Conservation (phyloP, 2,113 vertebrate genomes). For the Litocranius walleri region DNA sequence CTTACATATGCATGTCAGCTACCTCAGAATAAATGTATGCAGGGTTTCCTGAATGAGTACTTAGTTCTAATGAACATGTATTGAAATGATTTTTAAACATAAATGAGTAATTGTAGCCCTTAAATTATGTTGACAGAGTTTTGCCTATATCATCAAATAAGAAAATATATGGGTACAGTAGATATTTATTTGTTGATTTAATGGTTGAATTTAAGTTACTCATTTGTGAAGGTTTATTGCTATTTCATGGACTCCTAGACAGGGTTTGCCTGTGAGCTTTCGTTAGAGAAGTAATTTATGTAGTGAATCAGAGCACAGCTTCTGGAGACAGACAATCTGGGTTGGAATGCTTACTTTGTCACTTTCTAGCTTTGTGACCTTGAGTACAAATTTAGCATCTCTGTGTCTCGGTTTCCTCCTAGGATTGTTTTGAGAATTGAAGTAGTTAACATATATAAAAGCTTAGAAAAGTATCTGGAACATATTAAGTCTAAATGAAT, state of each 20-base stretch:
- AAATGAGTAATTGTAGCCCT: neutral
- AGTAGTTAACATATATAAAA: neutral
- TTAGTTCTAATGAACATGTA: neutral
- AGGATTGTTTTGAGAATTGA: neutral
- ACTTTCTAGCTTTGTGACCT: neutral
- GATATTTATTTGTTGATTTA: neutral
- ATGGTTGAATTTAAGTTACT: neutral
- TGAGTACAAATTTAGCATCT: neutral
- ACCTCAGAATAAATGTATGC: neutral
- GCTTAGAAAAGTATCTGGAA: neutral
- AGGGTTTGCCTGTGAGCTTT: neutral
- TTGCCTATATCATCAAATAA: neutral
- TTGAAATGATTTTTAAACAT: neutral
- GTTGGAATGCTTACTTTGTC: neutral
- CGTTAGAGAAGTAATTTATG: neutral
- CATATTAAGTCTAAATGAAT: neutral
- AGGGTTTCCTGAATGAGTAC: neutral
- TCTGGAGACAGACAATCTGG: neutral
- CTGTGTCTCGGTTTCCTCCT: neutral
- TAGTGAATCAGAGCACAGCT: too few relatives aligned
- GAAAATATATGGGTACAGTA: neutral
- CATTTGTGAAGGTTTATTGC: neutral
- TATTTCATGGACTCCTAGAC: neutral
- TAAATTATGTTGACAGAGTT: neutral
- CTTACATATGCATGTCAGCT: neutral